A percentile compares a stretch with the other conserved stretches of the same genome.
Conservation (phyloP, 2,888 invertebrate genomes). For the Dendrolimus pini region DNA sequence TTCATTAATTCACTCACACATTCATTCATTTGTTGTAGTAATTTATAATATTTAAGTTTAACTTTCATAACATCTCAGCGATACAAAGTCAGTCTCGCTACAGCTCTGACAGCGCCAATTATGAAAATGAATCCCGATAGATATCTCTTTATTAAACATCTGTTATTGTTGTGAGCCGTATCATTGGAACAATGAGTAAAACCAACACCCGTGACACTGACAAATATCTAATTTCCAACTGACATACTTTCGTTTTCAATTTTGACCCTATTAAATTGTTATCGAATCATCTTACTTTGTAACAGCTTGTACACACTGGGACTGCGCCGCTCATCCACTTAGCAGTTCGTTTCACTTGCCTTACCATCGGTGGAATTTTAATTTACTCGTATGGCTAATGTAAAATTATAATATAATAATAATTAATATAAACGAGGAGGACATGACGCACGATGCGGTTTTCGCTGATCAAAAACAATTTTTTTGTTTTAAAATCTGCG, state of each 20-base stretch:
- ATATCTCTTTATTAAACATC: slow-evolving; percentile 10
- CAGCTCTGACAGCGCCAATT: not conserved
- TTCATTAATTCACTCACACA: no score
- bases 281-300: not conserved
- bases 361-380: no score
- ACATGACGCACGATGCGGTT: no score
- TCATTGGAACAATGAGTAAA: slow-evolving; percentile 11
- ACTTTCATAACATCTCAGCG: no score
- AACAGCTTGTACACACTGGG: not conserved
- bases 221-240: slow-evolving; percentile 52
- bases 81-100: not conserved
- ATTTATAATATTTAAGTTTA: no score
- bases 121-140: slow-evolving; percentile 8
- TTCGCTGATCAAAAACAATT: no score
- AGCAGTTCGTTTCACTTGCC: no score
- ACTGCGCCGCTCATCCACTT: not conserved
- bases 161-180: not conserved
- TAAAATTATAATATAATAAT: no score
- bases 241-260: slow-evolving; percentile 36
- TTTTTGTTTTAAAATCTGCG: no score
- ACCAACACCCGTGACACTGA: slow-evolving; percentile 36
- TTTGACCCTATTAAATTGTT: not conserved
- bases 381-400: no score
- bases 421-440: no score
- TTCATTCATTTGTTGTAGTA: no score